Percentiles rank a stretch among this genome's conserved stretches.
Evolutionary conservation across 2,888 invertebrate species (phyloP).

Genomic region (Sinopyrophorus schimmeli): DNA sequence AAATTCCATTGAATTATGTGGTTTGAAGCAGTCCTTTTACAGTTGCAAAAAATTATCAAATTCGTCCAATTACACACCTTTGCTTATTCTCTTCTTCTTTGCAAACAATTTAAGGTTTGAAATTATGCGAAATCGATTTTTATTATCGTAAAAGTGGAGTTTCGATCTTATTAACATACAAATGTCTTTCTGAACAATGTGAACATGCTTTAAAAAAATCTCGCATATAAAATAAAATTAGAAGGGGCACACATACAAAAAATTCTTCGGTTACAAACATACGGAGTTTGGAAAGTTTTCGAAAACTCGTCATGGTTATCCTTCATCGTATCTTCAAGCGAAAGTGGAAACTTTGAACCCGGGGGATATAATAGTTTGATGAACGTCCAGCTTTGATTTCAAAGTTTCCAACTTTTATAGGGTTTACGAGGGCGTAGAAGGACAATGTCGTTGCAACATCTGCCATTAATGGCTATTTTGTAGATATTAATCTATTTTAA

Average conservation of each 20-base stretch:
- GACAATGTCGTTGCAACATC: slow-evolving; percentile 10
- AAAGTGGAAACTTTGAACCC: slow-evolving; percentile 10
- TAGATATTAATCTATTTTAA: too few species aligned
- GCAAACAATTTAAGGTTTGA: too few species aligned
- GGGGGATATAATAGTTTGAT: slow-evolving; percentile 15
- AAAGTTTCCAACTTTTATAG: slow-evolving; percentile 3
- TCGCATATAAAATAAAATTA: too few species aligned
- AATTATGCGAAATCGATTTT: too few species aligned
- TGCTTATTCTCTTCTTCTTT: too few species aligned
- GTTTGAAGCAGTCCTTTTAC: too few species aligned
- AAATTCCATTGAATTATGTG: too few species aligned
- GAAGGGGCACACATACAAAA: too few species aligned
- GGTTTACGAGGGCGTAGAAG: slow-evolving; percentile 4
- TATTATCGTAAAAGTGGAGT: slow-evolving; percentile 1
- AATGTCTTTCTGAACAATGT: slow-evolving; percentile 9
- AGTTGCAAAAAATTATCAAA: too few species aligned
- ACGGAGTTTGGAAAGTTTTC: slow-evolving; percentile 4
- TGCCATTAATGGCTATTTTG: slow-evolving; percentile 19
- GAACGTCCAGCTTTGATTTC: slow-evolving; percentile 20
- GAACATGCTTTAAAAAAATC: too few species aligned
- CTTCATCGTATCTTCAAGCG: slow-evolving; percentile 6
- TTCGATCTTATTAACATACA: slow-evolving; percentile 11
- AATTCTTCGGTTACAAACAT: too few species aligned
- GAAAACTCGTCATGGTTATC: slow-evolving; percentile 7
- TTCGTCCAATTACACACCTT: too few species aligned